These are phyloP conservation scores for Sander lucioperca DNA, from an alignment of 2,113 vertebrate species.

Conservation along the genomic window DNA sequence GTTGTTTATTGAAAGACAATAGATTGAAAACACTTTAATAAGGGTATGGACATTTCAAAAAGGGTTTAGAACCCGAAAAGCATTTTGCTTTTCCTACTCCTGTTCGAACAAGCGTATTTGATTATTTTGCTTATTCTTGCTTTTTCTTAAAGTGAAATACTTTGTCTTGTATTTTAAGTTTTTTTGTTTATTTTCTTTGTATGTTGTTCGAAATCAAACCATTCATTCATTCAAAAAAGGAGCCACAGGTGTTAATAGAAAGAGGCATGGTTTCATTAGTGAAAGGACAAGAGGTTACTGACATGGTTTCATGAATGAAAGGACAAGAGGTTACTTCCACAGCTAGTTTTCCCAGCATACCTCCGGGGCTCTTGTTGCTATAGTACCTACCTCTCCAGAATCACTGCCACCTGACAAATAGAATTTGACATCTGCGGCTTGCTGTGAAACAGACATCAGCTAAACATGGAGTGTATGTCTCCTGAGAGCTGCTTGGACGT, in stretches of 20 bases:
- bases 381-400: constrained; percentile 21
- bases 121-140: too few species aligned
- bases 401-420: constrained; percentile 23
- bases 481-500: not conserved
- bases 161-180: too few species aligned
- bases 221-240: not conserved
- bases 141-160: too few species aligned
- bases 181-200: too few species aligned
- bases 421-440: constrained; percentile 15
- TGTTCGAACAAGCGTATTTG: too few species aligned
- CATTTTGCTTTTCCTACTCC: too few species aligned
- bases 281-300: constrained; percentile 17
- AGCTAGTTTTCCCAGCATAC: not conserved
- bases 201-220: too few species aligned
- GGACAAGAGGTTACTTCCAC: constrained; percentile 5
- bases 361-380: constrained; percentile 24
- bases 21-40: too few species aligned
- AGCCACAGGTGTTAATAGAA: not conserved
- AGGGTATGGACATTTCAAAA: too few species aligned
- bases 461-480: constrained; percentile 7
- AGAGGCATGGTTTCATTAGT: not conserved
- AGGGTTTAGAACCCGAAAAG: too few species aligned
- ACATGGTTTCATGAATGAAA: constrained; percentile 7
- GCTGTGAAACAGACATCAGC: constrained; percentile 7
- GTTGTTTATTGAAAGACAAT: too few species aligned